Conservation (phyloP, 1,140 invertebrate genomes). For the Popillia japonica region DNA sequence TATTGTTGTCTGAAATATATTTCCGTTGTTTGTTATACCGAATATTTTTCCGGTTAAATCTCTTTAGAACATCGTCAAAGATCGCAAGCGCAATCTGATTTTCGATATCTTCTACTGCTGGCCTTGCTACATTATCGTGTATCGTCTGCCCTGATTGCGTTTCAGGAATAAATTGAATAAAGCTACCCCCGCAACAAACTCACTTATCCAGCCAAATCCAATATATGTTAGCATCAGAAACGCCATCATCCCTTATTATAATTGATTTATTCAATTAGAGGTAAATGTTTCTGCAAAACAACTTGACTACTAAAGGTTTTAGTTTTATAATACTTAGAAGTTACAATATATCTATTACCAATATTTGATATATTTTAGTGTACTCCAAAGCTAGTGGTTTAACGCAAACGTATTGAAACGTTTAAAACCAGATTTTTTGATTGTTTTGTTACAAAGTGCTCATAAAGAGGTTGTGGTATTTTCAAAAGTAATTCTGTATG, state of each 20-base stretch:
- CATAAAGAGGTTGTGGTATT: too few species aligned
- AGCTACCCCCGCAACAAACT: not conserved
- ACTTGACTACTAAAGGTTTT: too few species aligned
- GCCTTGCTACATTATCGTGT: not conserved
- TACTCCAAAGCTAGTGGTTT: too few species aligned
- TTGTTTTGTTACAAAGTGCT: too few species aligned
- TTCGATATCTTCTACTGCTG: not conserved
- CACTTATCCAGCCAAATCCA: slow-evolving; percentile 4
- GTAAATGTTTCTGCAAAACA: too few species aligned
- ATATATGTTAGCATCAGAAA: not conserved
- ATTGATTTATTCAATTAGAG: not conserved
- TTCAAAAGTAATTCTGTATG: too few species aligned
- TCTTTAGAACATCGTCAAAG: not conserved
- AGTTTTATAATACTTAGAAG: too few species aligned
- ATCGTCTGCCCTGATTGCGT: not conserved
- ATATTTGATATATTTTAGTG: too few species aligned
- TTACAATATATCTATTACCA: too few species aligned
- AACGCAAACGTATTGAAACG: too few species aligned
- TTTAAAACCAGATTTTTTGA: too few species aligned
- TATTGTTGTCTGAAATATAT: too few species aligned
- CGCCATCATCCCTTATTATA: not conserved
- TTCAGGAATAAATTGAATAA: slow-evolving; percentile 7
- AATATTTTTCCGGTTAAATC: not conserved
- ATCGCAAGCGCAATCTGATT: not conserved
- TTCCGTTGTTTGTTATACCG: not conserved